Evolutionary conservation across 2,888 invertebrate genomes (phyloP), one percentile per base, ranked within the genome.

Genomic region (Euplexia lucipara): DNA sequence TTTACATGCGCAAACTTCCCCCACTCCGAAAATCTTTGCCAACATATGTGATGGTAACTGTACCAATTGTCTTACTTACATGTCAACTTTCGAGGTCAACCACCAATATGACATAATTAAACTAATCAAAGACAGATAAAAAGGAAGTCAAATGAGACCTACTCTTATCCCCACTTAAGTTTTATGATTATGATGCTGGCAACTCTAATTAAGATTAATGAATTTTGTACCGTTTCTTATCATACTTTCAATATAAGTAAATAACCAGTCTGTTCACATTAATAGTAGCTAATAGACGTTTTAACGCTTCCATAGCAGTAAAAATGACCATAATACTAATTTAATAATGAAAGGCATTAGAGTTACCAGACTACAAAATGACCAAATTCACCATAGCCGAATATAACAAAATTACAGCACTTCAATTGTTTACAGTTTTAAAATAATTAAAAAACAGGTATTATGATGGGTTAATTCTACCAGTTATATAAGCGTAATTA

Each of bases 341-440:
- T 57, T 57, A 44, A 35, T 14, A 35, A 32, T 30, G 20, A 47
- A 47, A 37, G 12, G 16, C 20, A 35, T 61, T 64, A 60, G 59
- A 78, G 75, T 75, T 63, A 59, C 71, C 67, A 71, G 44, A 42
- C 16, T 47, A 57, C 45, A 60, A 70, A 14, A 56, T 59, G 52
- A 53, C 6, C 56, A 60, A 62, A 59, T 12, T 49, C 18, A 54
- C 47, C 35, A 56, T 48, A 48, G 58, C 44, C 41, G 1, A 59
- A 54, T 39, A 39, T 14, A 20, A 54, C 57, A 49, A 71, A 67
- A 75, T 52, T 41, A 56, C 37, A 58, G 47, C 32, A 22, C 37
- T 44, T 42, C 37, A 58, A 44, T 57, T 57, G 35, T 47, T 41
- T 22, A 5, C 26, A 45, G 6, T 20, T 70, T 14, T 6, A 14